A percentile compares a stretch with the other conserved stretches of the same genome.
These are phyloP conservation scores for Mantis religiosa DNA, from an alignment of 2,888 invertebrate genomes.

Conservation along the genomic window DNA sequence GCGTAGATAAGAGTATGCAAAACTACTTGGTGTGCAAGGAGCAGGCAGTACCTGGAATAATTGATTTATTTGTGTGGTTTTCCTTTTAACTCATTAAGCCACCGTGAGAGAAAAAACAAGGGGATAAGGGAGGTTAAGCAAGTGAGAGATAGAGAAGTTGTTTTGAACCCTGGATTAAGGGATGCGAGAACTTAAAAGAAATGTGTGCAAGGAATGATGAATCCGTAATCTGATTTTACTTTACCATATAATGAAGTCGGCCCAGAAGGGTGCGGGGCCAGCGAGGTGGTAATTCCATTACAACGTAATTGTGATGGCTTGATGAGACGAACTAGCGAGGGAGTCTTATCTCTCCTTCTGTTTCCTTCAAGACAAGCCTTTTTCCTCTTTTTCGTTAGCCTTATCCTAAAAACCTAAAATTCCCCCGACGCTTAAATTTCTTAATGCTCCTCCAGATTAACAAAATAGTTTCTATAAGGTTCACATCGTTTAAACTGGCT, in stretches of 20 bases:
- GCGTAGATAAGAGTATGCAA: too few species aligned
- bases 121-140: neutral
- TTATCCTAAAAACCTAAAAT: neutral
- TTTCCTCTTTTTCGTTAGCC: neutral
- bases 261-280: too few species aligned
- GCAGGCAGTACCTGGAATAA: neutral
- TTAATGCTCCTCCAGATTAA: neutral
- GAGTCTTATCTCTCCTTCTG: neutral
- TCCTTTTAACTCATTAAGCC: neutral
- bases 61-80: neutral
- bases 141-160: neutral
- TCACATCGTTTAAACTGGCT: neutral
- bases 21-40: too few species aligned
- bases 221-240: slow-evolving; percentile 22
- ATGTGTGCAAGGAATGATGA: slow-evolving; percentile 10
- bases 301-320: neutral
- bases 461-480: neutral
- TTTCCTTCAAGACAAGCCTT: neutral
- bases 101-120: neutral
- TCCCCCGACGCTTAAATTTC: neutral
- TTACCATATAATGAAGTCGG: slow-evolving; percentile 10
- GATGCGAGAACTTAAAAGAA: neutral
- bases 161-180: neutral
- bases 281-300: neutral
- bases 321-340: neutral